Evolutionary conservation across 1,140 invertebrate species (phyloP).

Genomic region (Contarinia nasturtii): DNA sequence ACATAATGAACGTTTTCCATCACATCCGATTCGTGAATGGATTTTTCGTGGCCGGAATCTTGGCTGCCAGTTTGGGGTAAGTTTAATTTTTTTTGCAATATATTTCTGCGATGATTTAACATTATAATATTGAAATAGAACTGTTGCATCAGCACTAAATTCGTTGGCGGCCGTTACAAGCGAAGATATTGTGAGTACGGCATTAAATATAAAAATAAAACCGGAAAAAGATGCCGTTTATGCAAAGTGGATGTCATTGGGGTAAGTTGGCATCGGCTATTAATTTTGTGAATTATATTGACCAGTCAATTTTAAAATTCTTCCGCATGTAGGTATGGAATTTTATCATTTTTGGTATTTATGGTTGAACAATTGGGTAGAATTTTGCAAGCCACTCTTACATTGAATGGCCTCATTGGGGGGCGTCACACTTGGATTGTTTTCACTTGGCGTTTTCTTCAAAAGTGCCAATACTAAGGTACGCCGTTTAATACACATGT

Average conservation of each 20-base stretch:
- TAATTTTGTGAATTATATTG: conserved; percentile 3
- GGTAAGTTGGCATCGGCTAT: conserved; percentile 4
- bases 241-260: conserved; percentile 24
- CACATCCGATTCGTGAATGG: conserved; percentile 54
- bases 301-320: conserved; percentile 12
- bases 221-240: conserved; percentile 43
- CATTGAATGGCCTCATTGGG: conserved; percentile 74
- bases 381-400: conserved; percentile 64
- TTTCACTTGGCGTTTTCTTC: conserved; percentile 74
- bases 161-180: conserved; percentile 77
- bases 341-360: conserved; percentile 44
- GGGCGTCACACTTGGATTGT: conserved; percentile 69
- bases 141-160: conserved; percentile 79
- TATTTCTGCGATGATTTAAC: conserved; percentile 3
- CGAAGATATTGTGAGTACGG: conserved; percentile 61
- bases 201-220: conserved; percentile 43
- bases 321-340: conserved; percentile 27
- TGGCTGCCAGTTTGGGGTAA: conserved; percentile 40
- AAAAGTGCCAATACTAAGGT: conserved; percentile 49
- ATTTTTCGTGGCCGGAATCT: conserved; percentile 70
- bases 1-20: conserved; percentile 63
- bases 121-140: conserved; percentile 34
- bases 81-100: conserved; percentile 23
- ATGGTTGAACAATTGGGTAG: conserved; percentile 60
- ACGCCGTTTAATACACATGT: too few species aligned